Evolutionary conservation across 2,888 invertebrate genomes (phyloP), one percentile per base, ranked within the genome.

Genomic region (Sarcophaga rosellei): DNA sequence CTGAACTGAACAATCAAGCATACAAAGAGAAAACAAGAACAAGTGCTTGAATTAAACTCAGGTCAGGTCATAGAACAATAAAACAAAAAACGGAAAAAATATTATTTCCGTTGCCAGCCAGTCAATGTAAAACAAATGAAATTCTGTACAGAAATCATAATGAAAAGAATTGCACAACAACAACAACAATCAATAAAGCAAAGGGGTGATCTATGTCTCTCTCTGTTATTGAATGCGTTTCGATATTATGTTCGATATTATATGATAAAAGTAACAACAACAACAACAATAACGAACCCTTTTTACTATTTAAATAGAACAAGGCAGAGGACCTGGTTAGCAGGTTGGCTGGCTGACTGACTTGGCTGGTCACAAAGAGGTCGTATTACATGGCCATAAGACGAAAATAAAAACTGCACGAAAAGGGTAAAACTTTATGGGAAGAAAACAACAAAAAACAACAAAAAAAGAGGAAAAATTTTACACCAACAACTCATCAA

Each of bases 401-500:
- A 12, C n/a, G 45, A 21, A 57, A 65, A 45, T 15, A 45, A 77
- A 11, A 70, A 70, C 21, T 68, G 45, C 45, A 45, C 45, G 66
- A 45, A 78, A 62, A 68, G 65, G 84, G 77, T 21, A 61, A 65
- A 74, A 35, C 35, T 35, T 35, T 35, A 35, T 35, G 35, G 35
- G 10, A 35, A 35, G 35, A 35, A 35, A 0, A 35, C 35, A 35
- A 35, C 0, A 35, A 35, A 35, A 35, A 35, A 35, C 5, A 35
- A 20, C 45, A 68, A 81, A 59, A 47, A 23, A 78, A 62, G 69
- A 62, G 69, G 63, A 69, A 69, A 69, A 78, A 70, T 78, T 59
- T 86, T 80, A 77, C 76, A 78, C 77, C 78, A 83, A 77, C 35
- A 84, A 84, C 77, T 86, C 84, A 84, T 86, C 86, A 86, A 84